Conservation (phyloP, 2,888 invertebrate genomes). For the Sarcophaga caerulescens region DNA sequence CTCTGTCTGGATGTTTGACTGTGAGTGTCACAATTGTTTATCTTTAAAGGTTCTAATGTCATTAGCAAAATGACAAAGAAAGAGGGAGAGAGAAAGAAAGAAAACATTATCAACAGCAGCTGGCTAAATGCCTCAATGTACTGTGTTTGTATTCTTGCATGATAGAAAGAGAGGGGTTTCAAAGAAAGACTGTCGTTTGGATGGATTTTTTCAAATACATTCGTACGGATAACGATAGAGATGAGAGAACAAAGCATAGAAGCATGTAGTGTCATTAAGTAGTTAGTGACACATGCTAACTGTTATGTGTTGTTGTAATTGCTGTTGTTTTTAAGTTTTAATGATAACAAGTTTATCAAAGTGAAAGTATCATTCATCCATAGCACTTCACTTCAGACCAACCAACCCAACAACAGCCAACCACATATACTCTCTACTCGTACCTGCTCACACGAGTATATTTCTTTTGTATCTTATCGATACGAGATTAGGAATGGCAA, state of each 20-base stretch:
- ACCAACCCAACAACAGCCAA: background rate
- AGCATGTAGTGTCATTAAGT: constrained; percentile 65
- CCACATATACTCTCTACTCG: background rate
- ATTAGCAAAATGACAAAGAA: constrained; percentile 39
- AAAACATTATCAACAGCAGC: constrained; percentile 26
- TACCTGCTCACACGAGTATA: background rate
- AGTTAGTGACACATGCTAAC: constrained; percentile 64
- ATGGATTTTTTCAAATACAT: constrained; percentile 15
- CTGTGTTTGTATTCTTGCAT: background rate
- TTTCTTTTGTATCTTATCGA: background rate
- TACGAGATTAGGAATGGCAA: background rate
- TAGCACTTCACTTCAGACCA: background rate
- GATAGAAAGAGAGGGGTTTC: background rate
- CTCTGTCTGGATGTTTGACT: background rate
- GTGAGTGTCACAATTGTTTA: constrained; percentile 60
- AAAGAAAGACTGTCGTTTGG: background rate
- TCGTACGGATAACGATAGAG: constrained; percentile 29
- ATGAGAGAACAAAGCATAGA: constrained; percentile 46
- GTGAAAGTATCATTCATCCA: constrained; percentile 70
- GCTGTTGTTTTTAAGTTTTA: constrained; percentile 16
- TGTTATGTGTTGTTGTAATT: constrained; percentile 34
- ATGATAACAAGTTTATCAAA: constrained; percentile 71
- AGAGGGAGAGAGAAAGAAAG: background rate
- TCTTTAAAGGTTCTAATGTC: constrained; percentile 61
- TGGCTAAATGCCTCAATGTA: background rate